phyloP scores from a whole-genome alignment of 2,888 invertebrate species.

The Brachypalpus laphriformis region DNA sequence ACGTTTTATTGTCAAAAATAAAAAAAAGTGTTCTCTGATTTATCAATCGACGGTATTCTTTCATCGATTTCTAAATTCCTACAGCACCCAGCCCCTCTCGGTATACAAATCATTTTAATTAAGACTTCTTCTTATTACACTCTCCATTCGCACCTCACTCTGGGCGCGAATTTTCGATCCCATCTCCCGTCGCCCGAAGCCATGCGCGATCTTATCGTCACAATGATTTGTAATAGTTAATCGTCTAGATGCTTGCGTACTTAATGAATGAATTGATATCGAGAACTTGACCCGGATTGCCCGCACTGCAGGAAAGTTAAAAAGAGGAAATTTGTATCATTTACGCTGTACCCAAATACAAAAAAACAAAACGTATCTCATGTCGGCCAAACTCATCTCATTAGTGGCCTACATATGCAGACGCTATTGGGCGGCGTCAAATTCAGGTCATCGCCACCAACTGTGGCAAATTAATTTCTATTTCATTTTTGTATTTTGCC shows the following conservation, averaged over 20 bases:
- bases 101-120: conserved; percentile 16
- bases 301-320: conserved; percentile 12
- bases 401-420: conserved; percentile 31
- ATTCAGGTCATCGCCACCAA: conserved; percentile 53
- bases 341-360: background rate
- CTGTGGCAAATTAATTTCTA: conserved; percentile 52
- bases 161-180: conserved; percentile 19
- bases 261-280: conserved; percentile 55
- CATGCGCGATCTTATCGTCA: conserved; percentile 25
- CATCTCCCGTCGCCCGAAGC: conserved; percentile 14
- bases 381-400: conserved; percentile 22
- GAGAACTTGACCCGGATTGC: conserved; percentile 43
- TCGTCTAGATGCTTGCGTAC: conserved; percentile 19
- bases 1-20: conserved; percentile 24
- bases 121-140: background rate
- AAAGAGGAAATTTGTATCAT: conserved; percentile 29
- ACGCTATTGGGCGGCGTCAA: conserved; percentile 62
- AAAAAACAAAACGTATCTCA: background rate
- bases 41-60: conserved; percentile 22
- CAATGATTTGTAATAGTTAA: conserved; percentile 36
- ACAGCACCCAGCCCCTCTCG: background rate
- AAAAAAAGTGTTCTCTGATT: background rate
- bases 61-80: conserved; percentile 4
- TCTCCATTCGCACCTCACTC: conserved; percentile 1
- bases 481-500: conserved; percentile 31